These are phyloP conservation scores for Chlorops oryzae DNA, from an alignment of 1,140 invertebrate genomes.

Conservation along the genomic window DNA sequence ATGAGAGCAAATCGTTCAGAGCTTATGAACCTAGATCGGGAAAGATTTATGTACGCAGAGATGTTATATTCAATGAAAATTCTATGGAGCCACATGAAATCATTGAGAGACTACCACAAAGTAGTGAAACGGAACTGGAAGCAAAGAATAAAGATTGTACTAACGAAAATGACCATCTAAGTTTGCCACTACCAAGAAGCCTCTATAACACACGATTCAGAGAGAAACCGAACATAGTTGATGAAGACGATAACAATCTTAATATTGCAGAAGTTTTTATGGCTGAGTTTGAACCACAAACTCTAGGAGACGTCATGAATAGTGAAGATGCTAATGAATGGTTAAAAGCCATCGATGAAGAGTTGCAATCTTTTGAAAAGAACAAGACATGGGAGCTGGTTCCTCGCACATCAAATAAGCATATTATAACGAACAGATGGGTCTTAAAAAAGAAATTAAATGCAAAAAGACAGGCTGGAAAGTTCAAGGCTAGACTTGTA, in stretches of 20 bases:
- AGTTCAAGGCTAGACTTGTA: conserved; percentile 24
- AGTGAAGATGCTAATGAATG: conserved; percentile 4
- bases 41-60: conserved; percentile 2
- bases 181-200: background rate
- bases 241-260: background rate
- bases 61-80: conserved; percentile 10
- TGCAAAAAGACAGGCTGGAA: conserved; percentile 1
- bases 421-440: conserved; percentile 8
- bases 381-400: conserved; percentile 12
- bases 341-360: conserved; percentile 9
- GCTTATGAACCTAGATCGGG: background rate
- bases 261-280: conserved; percentile 1
- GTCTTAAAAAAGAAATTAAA: conserved; percentile 10
- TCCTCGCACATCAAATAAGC: background rate
- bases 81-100: background rate
- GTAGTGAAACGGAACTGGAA: background rate
- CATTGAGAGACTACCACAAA: background rate
- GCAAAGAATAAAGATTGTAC: background rate
- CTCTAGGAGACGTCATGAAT: conserved; percentile 9
- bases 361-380: conserved; percentile 3
- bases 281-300: conserved; percentile 1
- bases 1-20: no score
- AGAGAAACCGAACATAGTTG: conserved; percentile 1
- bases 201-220: conserved; percentile 4
- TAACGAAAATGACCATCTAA: no score